Evolutionary conservation across 1,140 invertebrate species (phyloP).

Genomic region (Rhyzopertha dominica): DNA sequence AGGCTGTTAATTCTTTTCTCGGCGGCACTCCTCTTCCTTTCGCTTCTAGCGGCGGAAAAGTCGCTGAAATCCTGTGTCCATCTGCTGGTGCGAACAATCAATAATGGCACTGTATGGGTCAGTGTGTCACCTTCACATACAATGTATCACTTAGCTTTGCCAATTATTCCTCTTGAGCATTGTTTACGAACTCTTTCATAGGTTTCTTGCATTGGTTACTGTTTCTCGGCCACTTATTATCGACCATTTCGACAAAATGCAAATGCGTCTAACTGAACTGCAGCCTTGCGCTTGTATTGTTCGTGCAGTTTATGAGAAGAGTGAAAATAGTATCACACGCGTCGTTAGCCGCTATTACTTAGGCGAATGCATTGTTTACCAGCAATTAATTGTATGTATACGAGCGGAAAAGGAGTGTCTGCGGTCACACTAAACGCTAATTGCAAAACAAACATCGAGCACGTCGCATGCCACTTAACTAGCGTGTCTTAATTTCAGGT

Average conservation of each 20-base stretch:
- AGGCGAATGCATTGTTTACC: constrained; percentile 7
- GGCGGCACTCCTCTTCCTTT: too few relatives aligned
- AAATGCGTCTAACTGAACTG: too few relatives aligned
- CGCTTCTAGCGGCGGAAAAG: too few relatives aligned
- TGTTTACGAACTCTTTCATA: too few relatives aligned
- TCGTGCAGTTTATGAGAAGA: constrained; percentile 3
- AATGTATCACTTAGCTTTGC: constrained; percentile 8
- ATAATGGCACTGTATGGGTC: constrained; percentile 29
- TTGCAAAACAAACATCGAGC: too few relatives aligned
- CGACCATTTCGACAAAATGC: neutral
- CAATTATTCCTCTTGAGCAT: too few relatives aligned
- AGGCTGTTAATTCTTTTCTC: too few relatives aligned
- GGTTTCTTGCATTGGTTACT: too few relatives aligned
- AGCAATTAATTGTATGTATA: constrained; percentile 16
- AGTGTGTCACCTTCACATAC: constrained; percentile 22
- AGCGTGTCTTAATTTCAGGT: constrained; percentile 4
- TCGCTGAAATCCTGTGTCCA: too few relatives aligned
- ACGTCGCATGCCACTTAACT: constrained; percentile 6
- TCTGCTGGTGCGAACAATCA: too few relatives aligned
- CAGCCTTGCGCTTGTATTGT: constrained; percentile 1
- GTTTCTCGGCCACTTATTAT: neutral
- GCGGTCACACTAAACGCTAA: too few relatives aligned
- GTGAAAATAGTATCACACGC: constrained; percentile 1
- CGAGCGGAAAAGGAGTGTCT: constrained; percentile 21
- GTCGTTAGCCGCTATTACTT: neutral